These are phyloP conservation scores for Leptocoma aspasia DNA, from an alignment of 2,113 vertebrate genomes.

Conservation along the genomic window DNA sequence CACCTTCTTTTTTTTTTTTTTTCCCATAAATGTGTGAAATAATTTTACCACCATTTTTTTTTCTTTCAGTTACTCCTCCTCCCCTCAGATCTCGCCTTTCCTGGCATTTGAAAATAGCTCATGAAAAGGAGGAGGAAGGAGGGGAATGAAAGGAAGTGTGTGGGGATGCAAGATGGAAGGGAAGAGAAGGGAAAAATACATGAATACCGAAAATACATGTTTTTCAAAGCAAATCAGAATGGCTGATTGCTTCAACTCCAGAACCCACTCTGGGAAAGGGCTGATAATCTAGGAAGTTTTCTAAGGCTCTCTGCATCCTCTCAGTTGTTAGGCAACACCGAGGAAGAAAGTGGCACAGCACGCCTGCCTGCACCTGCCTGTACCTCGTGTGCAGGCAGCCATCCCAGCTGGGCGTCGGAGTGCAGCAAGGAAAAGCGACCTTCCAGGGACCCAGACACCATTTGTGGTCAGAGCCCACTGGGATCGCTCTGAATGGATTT, in stretches of 20 bases:
- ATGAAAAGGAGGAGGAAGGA: slow-evolving; percentile 8
- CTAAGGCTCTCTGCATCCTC: neutral
- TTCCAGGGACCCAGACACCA: neutral
- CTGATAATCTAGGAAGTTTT: neutral
- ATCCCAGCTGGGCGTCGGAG: no score
- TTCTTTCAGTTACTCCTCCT: slow-evolving; percentile 29
- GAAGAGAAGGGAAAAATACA: neutral
- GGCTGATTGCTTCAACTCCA: neutral
- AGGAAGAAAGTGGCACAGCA: neutral
- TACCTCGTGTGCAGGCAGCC: neutral
- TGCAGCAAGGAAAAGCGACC: rapidly evolving
- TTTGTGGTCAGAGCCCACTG: rapidly evolving
- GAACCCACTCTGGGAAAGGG: neutral
- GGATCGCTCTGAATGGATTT: neutral
- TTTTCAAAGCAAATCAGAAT: neutral
- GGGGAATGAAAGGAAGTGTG: slow-evolving; percentile 8
- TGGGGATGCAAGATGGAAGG: neutral
- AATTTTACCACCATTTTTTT: slow-evolving; percentile 12
- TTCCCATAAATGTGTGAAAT: slow-evolving; percentile 17
- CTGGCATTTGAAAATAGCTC: slow-evolving; percentile 54
- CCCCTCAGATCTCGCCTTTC: slow-evolving; percentile 34
- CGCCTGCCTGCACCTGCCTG: neutral
- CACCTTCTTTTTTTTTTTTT: neutral
- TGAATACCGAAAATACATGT: neutral
- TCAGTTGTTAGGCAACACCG: neutral